Percentiles rank a stretch among this genome's conserved stretches.
Evolutionary conservation across 2,113 vertebrate species (phyloP).

Genomic region (Phycodurus eques): DNA sequence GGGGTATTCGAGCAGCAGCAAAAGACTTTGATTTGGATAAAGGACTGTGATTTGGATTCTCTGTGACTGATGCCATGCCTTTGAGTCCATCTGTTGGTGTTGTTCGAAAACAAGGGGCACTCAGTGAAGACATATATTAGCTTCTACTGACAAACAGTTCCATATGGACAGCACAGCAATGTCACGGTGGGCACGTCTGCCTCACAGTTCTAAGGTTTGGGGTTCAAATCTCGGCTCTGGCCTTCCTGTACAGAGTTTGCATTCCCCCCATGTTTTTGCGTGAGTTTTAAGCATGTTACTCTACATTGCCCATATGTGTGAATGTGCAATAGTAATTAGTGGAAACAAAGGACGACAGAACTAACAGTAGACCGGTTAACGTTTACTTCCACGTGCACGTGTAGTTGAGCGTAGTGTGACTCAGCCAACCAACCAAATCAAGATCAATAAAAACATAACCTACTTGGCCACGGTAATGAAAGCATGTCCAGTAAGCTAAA

Average conservation of each 20-base stretch:
- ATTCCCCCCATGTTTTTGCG: no score
- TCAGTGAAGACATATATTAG: background rate
- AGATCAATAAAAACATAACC: background rate
- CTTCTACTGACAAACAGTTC: background rate
- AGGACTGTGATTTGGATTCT: background rate
- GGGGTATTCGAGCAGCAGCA: background rate
- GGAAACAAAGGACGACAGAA: background rate
- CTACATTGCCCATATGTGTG: no score
- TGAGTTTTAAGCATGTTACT: no score
- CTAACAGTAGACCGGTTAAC: background rate
- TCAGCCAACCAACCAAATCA: background rate
- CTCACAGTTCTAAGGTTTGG: background rate
- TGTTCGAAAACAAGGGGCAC: background rate
- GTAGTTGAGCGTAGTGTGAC: background rate
- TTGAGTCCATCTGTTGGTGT: background rate
- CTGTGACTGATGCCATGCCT: background rate
- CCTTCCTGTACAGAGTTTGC: no score
- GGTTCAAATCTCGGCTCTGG: background rate
- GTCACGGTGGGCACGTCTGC: background rate
- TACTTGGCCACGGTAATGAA: background rate
- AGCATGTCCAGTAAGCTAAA: background rate
- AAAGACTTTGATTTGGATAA: background rate
- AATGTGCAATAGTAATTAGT: no score
- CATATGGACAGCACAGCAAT: background rate
- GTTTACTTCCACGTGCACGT: background rate